Base-by-base conservation (phyloP, 2,888 invertebrate genomes). In the Leptura quadrifasciata region DNA sequence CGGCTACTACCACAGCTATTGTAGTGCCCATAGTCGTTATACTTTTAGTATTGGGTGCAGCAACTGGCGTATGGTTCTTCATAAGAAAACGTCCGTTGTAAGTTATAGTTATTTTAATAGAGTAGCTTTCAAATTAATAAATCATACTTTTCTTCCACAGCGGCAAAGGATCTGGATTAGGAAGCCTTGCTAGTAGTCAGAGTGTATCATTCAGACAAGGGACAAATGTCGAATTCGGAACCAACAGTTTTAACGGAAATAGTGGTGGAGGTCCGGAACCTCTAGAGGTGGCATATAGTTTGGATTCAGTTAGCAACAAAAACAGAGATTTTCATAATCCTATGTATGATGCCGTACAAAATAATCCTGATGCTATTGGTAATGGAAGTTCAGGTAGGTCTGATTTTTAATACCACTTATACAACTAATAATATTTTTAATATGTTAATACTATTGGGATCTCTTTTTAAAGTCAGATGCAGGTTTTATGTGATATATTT, bases 311-410 rank as follows among this genome's bases (percentile, higher is more conserved):
- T 2, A 91, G 92, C 83, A 92, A 93, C 82, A 96, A 96, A 89
- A 94, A 94, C 75, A 91, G 98, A 70, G 98, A 99, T 90, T 99
- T 99, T 91, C 95, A 96, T 86, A 99, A 99, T 91, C 98, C 98
- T 64, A 98, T 98, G 96, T 99, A 98, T 89, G 98, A 99, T 87
- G 97, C 96, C 64, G 95, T 95, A 72, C 94, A 94, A 82, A 91
- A 93, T 80, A 91, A 88, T 82, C 89, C 90, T 24, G 92, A 92
- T 81, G 90, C 91, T 35, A 89, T 92, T 81, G 92, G 92, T 79
- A 93, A 93, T 83, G 92, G 93, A 82, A 89, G 89, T 83, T 90
- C 91, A 85, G 92, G 92, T 88, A 90, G 89, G 83, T 12, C 47
- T 47, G 12, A 39, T 39, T 12, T 47, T 1, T 47, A 47, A 47